These are phyloP conservation scores for Sylvilagus bachmani DNA, from an alignment of 2,113 vertebrate species.

Conservation along the genomic window DNA sequence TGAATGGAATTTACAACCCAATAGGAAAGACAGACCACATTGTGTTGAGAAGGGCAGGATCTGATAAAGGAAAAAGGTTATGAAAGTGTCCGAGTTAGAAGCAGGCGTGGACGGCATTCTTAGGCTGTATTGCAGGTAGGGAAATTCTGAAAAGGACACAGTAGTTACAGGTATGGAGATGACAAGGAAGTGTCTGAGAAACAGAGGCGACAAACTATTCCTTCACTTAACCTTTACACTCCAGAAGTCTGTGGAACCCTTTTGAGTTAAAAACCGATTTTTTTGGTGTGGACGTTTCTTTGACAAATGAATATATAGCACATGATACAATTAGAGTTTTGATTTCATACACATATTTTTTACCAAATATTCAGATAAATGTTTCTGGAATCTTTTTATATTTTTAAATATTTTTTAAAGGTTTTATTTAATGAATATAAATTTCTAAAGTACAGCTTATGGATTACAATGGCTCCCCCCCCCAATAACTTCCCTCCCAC, in stretches of 20 bases:
- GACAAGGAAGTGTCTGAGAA: slow-evolving; percentile 3
- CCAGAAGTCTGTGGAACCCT: neutral
- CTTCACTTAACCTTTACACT: neutral
- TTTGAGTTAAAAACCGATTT: neutral
- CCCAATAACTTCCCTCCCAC: too few species aligned
- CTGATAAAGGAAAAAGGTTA: neutral
- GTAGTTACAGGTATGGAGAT: neutral
- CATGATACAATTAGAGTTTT: neutral
- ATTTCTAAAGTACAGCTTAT: too few species aligned
- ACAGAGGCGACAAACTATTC: neutral
- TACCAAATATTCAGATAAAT: slow-evolving; percentile 10
- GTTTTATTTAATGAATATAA: too few species aligned
- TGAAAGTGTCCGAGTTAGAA: neutral
- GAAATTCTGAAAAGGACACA: slow-evolving; percentile 19
- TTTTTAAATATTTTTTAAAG: too few species aligned
- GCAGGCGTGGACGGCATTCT: neutral
- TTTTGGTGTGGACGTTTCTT: neutral
- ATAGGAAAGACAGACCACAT: neutral
- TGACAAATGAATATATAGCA: neutral
- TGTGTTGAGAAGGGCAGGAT: neutral
- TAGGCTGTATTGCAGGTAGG: neutral
- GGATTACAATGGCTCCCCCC: too few species aligned
- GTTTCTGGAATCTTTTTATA: neutral
- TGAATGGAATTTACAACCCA: slow-evolving; percentile 1
- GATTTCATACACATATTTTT: neutral